These are phyloP conservation scores for Enoplolaimus lenunculus DNA, from an alignment of 2,888 invertebrate species.

Conservation along the genomic window DNA sequence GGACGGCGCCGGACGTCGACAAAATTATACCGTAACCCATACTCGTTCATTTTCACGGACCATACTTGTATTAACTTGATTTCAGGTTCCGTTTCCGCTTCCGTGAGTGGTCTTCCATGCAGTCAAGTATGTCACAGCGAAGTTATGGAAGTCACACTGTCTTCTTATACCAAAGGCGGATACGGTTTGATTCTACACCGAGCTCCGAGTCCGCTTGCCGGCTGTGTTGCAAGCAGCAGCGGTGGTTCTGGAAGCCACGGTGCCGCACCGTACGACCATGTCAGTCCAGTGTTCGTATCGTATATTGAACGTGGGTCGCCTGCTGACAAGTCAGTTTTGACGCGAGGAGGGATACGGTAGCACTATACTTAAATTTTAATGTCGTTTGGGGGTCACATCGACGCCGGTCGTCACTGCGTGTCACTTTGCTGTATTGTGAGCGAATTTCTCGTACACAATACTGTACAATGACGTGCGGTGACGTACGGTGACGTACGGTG, in stretches of 20 bases:
- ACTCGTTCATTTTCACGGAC: too few relatives aligned
- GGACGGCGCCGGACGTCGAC: too few relatives aligned
- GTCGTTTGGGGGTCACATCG: too few relatives aligned
- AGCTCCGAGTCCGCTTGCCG: slow-evolving; percentile 30
- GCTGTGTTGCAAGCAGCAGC: background rate
- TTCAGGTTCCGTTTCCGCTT: slow-evolving; percentile 25
- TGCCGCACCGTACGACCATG: slow-evolving; percentile 32
- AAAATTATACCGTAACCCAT: too few relatives aligned
- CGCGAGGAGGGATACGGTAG: slow-evolving; percentile 21
- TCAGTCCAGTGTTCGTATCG: slow-evolving; percentile 45
- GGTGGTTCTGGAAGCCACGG: background rate
- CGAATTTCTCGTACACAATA: too few relatives aligned
- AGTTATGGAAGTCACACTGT: slow-evolving; percentile 48
- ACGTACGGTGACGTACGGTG: too few relatives aligned
- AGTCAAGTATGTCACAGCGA: slow-evolving; percentile 49
- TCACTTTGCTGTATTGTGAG: too few relatives aligned
- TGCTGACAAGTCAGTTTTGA: slow-evolving; percentile 48
- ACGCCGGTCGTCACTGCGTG: too few relatives aligned
- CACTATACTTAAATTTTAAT: too few relatives aligned
- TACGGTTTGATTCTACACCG: slow-evolving; percentile 49
- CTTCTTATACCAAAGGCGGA: slow-evolving; percentile 45
- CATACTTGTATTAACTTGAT: too few relatives aligned
- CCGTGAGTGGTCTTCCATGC: slow-evolving; percentile 26
- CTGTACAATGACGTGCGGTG: too few relatives aligned
- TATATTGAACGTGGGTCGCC: slow-evolving; percentile 49